Conservation (phyloP, 2,888 invertebrate genomes). For the Napeogenes sylphis region DNA sequence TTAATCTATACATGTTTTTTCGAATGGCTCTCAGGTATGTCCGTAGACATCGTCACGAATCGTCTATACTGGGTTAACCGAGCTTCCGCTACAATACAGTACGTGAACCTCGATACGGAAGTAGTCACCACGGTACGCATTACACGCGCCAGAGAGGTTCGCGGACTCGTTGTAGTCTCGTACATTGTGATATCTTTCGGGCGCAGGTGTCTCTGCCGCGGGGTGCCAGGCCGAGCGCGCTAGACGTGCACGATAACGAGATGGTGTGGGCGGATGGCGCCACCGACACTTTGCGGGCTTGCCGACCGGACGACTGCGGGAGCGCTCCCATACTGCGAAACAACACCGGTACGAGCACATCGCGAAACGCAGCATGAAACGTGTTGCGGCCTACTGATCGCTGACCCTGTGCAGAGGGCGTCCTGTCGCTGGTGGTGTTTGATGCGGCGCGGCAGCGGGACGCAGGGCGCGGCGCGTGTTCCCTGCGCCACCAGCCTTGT, state of each 20-base stretch:
- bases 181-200: not conserved
- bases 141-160: too few species aligned
- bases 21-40: slow-evolving; percentile 67
- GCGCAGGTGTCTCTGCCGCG: slow-evolving; percentile 47
- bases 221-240: slow-evolving; percentile 77
- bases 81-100: slow-evolving; percentile 74
- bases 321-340: slow-evolving; percentile 66
- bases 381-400: too few species aligned
- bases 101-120: slow-evolving; percentile 70
- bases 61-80: slow-evolving; percentile 83
- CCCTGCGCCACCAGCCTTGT: slow-evolving; percentile 74
- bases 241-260: slow-evolving; percentile 80
- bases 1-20: not conserved
- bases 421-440: slow-evolving; percentile 83
- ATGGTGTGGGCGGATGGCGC: slow-evolving; percentile 84
- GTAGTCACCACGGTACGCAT: slow-evolving; percentile 42
- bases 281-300: slow-evolving; percentile 74
- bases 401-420: slow-evolving; percentile 65
- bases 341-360: slow-evolving; percentile 68
- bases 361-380: not conserved
- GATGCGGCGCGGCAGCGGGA: slow-evolving; percentile 81
- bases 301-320: slow-evolving; percentile 74
- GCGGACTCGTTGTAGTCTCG: too few species aligned
- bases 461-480: slow-evolving; percentile 62
- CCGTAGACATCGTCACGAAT: slow-evolving; percentile 76